Evolutionary conservation across 2,797 vertebrate species (phyloP), one percentile per base, ranked within the genome.

Genomic region (Spinibarbus caldwelli): DNA sequence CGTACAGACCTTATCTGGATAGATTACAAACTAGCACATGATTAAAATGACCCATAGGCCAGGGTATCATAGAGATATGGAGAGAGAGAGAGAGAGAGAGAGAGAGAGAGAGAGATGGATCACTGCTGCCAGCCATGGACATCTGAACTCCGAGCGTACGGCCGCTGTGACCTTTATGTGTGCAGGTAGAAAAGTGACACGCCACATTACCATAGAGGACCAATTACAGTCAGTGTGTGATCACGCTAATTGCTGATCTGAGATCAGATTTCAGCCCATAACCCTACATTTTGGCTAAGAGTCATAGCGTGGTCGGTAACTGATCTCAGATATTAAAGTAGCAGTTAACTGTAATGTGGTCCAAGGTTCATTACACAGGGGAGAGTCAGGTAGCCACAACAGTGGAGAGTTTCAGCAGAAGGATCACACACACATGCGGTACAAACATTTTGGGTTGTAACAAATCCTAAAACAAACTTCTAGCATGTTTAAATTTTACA

Each of bases 161-260:
- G 73, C 29, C 76, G 57, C n/a, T 36, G 19, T 76, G 76, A 88
- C 43, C 82, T 72, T 67, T 70, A 71, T 38, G 45, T 23, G 70
- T 64, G 67, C 57, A 66, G 38, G 38, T 36, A 76, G 76, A 38
- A 70, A 67, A 84, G 82, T 7, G 47, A 80, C 81, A 68, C 31
- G 57, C 52, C 36, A 5, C 79, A 86, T 88, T 87, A 83, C 54
- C 87, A 87, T 62, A 66, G 66, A 72, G 88, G 82, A 59, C 78
- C 47, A 66, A 86, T 84, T 86, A 68, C 78, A 78, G 78, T 29
- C 66, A 66, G 64, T 62, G 59, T 41, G 70, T 85, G 80, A 66
- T 86, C 72, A 62, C 1, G 34, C 11, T 79, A 67, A 88, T 88
- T 86, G 82, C 67, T 71, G 59, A 77, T 75, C 49, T 45, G 38